Conservation (phyloP, 2,113 vertebrate genomes). For the Sinocyclocheilus maitianheensis region DNA sequence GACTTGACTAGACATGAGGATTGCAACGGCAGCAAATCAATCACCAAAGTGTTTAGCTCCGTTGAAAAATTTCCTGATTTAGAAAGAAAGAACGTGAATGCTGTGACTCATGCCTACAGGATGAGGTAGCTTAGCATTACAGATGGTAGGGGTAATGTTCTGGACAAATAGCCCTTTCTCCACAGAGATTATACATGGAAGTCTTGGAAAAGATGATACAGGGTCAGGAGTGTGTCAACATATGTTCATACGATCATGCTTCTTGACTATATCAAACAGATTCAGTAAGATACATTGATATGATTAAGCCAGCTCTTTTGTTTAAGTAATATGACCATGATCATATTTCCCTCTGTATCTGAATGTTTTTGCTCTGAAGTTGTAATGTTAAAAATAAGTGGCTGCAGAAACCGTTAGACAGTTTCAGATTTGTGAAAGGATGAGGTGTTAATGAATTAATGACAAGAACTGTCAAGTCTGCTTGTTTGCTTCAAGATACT, state of each 20-base stretch:
- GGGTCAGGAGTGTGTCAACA: constrained; percentile 22
- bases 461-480: constrained; percentile 52
- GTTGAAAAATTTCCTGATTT: constrained; percentile 17
- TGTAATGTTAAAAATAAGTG: constrained; percentile 53
- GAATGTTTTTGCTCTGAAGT: constrained; percentile 26
- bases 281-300: not conserved
- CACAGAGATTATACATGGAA: constrained; percentile 27
- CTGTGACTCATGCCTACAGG: constrained; percentile 15
- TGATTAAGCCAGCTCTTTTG: not conserved
- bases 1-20: constrained; percentile 12
- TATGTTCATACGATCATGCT: constrained; percentile 36
- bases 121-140: constrained; percentile 1
- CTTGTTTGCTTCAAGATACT: constrained; percentile 54
- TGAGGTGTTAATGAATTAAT: constrained; percentile 53
- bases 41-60: not conserved
- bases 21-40: not conserved
- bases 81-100: not conserved
- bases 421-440: constrained; percentile 41
- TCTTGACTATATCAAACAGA: not conserved
- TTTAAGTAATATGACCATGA: not conserved
- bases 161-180: constrained; percentile 11
- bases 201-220: not conserved
- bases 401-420: constrained; percentile 43
- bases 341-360: not conserved
- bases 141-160: constrained; percentile 6